phyloP scores from a whole-genome alignment of 1,140 invertebrate genomes.

The Maniola jurtina region DNA sequence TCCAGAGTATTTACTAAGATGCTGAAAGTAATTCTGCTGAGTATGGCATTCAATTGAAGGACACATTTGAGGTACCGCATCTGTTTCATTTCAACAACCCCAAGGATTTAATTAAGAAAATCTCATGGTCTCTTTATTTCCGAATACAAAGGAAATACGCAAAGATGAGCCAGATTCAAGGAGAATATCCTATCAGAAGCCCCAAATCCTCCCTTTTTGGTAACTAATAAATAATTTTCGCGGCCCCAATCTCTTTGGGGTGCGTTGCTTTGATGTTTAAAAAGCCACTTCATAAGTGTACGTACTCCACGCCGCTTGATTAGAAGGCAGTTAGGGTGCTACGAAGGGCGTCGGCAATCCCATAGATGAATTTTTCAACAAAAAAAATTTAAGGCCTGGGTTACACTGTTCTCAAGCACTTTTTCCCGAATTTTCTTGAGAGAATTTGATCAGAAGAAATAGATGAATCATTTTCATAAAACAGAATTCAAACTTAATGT shows the following conservation, averaged over 20 bases:
- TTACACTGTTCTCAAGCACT: background rate
- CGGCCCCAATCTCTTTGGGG: conserved; percentile 42
- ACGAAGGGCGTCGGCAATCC: conserved; percentile 18
- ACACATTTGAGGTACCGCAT: conserved; percentile 2
- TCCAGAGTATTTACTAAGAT: too few species aligned
- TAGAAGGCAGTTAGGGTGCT: conserved; percentile 54
- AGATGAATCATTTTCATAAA: too few species aligned
- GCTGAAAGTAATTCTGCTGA: too few species aligned
- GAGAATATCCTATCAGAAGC: conserved; percentile 39
- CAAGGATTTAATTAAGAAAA: conserved; percentile 45
- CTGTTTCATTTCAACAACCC: conserved; percentile 14
- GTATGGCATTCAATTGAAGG: too few species aligned
- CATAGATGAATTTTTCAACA: conserved; percentile 27
- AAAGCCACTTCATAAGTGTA: conserved; percentile 57
- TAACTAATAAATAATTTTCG: conserved; percentile 58
- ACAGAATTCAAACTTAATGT: too few species aligned
- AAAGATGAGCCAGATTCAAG: conserved; percentile 37
- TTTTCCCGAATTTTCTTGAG: too few species aligned
- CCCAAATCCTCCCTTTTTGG: conserved; percentile 37
- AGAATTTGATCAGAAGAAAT: too few species aligned
- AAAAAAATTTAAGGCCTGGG: conserved; percentile 5
- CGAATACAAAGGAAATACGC: conserved; percentile 45
- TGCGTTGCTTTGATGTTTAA: conserved; percentile 52
- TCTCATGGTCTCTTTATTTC: conserved; percentile 39
- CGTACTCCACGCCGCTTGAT: conserved; percentile 44